Base-by-base conservation (phyloP, 2,888 invertebrate genomes). In the Clostera curtula region DNA sequence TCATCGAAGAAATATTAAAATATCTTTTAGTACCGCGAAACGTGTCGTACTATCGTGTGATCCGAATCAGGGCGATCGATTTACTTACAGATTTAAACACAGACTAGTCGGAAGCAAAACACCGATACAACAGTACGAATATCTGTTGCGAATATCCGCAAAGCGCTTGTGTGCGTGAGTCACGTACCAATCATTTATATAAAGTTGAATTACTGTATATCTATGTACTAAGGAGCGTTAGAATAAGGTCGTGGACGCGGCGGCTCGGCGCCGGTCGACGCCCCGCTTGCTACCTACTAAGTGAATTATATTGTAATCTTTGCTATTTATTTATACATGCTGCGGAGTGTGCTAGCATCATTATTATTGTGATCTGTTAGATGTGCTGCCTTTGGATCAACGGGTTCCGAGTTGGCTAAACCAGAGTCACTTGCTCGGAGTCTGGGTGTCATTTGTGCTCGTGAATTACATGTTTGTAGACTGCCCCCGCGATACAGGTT, bases 191-290 rank as follows among this genome's bases (percentile, higher is more conserved):
- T 16, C 6, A 12, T 12, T 15, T 38, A 31, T 36, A 45, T 35
- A 34, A 36, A 48, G 36, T 46, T 46, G 46, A 31, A 46, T 43
- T 48, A 43, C 43, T 49, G 49, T 43, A 37, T 32, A 36, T 22
- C 37, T 49, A 36, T 38, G 28, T 24, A 44, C 41, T 41, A 52
- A 55, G 56, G 49, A 43, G 50, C 52, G 54, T 39, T 41, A 64
- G 64, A 76, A 74, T 74, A 76, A 73, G 77, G 76, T 70, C 74
- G 69, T 66, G 72, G 62, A 62, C 66, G 71, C 73, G 74, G 69
- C 74, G 56, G 44, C 55, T 38, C 56, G 73, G 74, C 75, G 75
- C 43, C 72, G 68, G 67, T 63, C 73, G 67, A 56, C 73, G 69
- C 71, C 73, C 40, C 49, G 56, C 57, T 51, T 44, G 43, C 50